phyloP scores from a whole-genome alignment of 1,140 invertebrate species.

The Brevipalpus yothersi region DNA sequence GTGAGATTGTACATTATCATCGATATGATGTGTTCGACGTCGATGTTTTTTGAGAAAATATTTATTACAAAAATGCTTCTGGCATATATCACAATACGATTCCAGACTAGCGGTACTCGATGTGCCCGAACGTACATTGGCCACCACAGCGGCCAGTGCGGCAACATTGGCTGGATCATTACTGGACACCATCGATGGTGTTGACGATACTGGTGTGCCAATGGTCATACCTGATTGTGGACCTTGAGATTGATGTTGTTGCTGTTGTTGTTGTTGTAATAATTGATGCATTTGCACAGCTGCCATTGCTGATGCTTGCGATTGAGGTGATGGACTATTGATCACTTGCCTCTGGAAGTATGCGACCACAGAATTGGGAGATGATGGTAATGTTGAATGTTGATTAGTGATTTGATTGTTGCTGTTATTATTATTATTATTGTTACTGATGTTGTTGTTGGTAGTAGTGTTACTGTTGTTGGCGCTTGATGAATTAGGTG shows the following conservation, averaged over 20 bases:
- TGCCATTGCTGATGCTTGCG: constrained; percentile 95
- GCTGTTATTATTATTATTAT: neutral
- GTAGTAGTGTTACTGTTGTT: constrained; percentile 4
- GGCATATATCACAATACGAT: constrained; percentile 52
- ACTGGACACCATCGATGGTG: neutral
- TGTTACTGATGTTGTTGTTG: neutral
- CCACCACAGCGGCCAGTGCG: neutral
- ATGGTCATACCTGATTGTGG: no score
- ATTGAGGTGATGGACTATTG: constrained; percentile 98
- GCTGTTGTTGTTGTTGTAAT: neutral
- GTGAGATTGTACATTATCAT: neutral
- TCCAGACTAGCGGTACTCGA: constrained; percentile 23
- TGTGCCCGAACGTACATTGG: neutral
- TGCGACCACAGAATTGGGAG: constrained; percentile 59
- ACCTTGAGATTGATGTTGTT: no score
- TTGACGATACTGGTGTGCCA: no score
- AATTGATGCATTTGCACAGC: constrained; percentile 35
- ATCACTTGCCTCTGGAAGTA: constrained; percentile 21
- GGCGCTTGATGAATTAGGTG: neutral
- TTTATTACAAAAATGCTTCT: constrained; percentile 61
- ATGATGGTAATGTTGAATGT: constrained; percentile 39
- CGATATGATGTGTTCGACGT: constrained; percentile 50
- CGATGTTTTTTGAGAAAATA: constrained; percentile 96
- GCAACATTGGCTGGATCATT: neutral
- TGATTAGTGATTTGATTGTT: neutral